A percentile compares a stretch with the other conserved stretches of the same genome.
These are phyloP conservation scores for Nephrotoma appendiculata DNA, from an alignment of 2,888 invertebrate species.

Conservation along the genomic window DNA sequence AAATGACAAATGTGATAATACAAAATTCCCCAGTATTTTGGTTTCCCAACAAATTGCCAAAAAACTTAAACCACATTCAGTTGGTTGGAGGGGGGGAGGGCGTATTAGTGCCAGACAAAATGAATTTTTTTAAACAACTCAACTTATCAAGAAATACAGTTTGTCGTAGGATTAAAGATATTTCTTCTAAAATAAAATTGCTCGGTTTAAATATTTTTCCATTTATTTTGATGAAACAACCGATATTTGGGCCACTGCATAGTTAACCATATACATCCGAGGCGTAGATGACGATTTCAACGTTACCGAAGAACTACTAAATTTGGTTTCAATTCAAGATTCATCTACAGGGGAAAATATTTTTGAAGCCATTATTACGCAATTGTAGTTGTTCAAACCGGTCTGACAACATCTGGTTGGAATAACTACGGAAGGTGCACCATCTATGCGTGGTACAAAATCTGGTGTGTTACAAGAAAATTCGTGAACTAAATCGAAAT, in stretches of 20 bases:
- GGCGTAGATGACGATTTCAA: background rate
- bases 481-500: background rate
- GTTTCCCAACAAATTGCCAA: too few species aligned
- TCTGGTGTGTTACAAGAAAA: background rate
- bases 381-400: background rate
- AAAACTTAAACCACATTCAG: too few species aligned
- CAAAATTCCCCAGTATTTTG: too few species aligned
- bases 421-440: background rate
- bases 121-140: too few species aligned
- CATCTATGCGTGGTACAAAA: background rate
- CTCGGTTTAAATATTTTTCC: too few species aligned
- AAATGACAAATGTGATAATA: too few species aligned
- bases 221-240: background rate
- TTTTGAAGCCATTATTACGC: background rate
- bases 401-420: background rate
- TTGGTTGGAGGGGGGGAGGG: too few species aligned
- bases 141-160: too few species aligned
- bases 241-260: background rate
- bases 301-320: background rate
- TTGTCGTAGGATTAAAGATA: too few species aligned
- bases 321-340: background rate
- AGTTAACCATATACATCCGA: background rate
- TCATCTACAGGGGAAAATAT: background rate
- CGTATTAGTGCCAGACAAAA: too few species aligned
- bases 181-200: too few species aligned